Evolutionary conservation across 2,797 vertebrate species (phyloP), one percentile per base, ranked within the genome.

Genomic region (Gadopsis bispinosus): DNA sequence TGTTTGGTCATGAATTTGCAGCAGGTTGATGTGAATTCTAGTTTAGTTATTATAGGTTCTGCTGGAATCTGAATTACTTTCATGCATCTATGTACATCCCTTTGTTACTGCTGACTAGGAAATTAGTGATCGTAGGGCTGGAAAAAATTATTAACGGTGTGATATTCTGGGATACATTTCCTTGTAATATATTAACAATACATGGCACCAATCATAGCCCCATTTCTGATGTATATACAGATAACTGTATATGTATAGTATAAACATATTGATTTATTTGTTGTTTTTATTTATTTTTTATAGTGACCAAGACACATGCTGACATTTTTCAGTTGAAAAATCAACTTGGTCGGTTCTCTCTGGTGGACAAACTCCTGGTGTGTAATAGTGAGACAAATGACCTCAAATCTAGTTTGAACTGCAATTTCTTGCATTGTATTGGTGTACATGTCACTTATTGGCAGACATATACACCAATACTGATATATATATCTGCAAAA

Each of bases 1-100:
- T 63, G 65, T 82, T 83, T 31, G 33, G 31, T 74, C 73, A 71
- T 73, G 45, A 41, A 78, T 63, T 64, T 73, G 17, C 61, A 69
- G 53, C 54, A 69, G 61, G 58, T 79, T 54, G 41, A 74, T 51
- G 39, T 64, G 39, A 69, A 79, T 65, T 55, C 29, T 63, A 11
- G 35, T 81, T 81, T 70, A 56, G 55, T 56, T 37, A 63, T 80
- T 69, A 33, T 29, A 59, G 48, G n/a, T 71, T 54, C 16, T 63
- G 22, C 29, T 63, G 20, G 26, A 69, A 26, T 26, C 26, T 26
- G 26, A 26, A 53, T 83, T 43, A 63, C 16, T 37, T 19, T 19
- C 19, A 66, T n/a, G n/a, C n/a, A n/a, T n/a, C n/a, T n/a, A n/a
- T n/a, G n/a, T n/a, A n/a, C 2, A n/a, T 63, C 16, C 19, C 7